Conservation (phyloP, 1,140 invertebrate species). For the Kradibia gibbosae region DNA sequence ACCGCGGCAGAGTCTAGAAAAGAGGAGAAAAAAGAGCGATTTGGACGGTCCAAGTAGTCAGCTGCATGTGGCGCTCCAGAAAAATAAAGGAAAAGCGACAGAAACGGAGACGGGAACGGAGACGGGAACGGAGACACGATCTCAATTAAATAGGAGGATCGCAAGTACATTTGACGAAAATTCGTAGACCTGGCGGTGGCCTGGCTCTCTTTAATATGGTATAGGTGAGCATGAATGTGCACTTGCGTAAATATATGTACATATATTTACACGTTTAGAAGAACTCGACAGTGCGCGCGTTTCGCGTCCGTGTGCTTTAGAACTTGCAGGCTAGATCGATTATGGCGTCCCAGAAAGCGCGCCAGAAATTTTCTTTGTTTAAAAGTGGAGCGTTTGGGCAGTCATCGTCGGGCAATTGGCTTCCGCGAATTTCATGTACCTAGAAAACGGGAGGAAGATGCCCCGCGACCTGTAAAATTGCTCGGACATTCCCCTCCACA, state of each 20-base stretch:
- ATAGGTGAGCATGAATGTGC: too few relatives aligned
- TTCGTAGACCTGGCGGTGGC: too few relatives aligned
- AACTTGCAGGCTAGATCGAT: constrained; percentile 42
- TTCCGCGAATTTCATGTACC: constrained; percentile 61
- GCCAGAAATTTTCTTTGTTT: constrained; percentile 60
- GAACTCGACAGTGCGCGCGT: not conserved
- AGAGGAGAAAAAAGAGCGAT: not conserved
- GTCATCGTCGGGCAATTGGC: constrained; percentile 55
- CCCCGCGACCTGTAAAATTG: constrained; percentile 53
- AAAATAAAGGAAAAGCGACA: not conserved
- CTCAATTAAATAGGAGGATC: too few relatives aligned
- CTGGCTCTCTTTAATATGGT: too few relatives aligned
- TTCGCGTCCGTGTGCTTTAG: not conserved
- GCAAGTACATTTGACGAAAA: too few relatives aligned
- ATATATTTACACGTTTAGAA: too few relatives aligned
- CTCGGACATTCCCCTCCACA: constrained; percentile 41
- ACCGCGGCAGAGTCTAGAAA: not conserved
- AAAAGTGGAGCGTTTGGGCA: constrained; percentile 59
- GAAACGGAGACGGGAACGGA: not conserved
- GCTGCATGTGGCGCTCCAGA: not conserved
- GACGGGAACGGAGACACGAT: not conserved
- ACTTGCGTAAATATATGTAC: too few relatives aligned
- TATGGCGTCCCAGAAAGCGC: constrained; percentile 57
- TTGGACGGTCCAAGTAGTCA: not conserved
- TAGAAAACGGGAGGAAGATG: not conserved